Percentiles rank a stretch among this genome's conserved stretches.
Conservation (phyloP, 1,140 invertebrate species). For the Caenorhabditis latens region DNA sequence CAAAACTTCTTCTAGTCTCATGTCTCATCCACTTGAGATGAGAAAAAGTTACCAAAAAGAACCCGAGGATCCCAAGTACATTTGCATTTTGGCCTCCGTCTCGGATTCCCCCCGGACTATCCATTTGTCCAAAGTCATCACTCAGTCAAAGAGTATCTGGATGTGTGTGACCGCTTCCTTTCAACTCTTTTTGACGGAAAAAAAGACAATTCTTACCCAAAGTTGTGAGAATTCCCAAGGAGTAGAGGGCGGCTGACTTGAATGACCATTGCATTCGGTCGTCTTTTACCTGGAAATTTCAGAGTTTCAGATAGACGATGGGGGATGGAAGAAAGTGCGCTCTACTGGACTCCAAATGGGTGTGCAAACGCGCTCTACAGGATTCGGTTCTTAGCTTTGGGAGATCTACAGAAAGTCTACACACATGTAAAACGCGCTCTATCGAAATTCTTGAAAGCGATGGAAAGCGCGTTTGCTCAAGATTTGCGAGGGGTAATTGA, state of each 20-base stretch:
- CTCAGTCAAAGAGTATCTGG: slow-evolving; percentile 24
- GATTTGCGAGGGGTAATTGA: no score
- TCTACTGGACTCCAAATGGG: no score
- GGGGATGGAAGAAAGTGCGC: no score
- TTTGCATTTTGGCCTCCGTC: neutral
- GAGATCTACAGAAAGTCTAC: no score
- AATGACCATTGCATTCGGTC: slow-evolving; percentile 63
- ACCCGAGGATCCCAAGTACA: neutral
- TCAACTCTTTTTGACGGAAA: neutral
- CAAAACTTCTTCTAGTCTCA: slow-evolving; percentile 3
- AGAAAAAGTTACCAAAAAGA: neutral
- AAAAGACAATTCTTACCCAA: slow-evolving; percentile 64
- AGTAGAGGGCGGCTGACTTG: slow-evolving; percentile 73
- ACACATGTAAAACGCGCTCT: no score
- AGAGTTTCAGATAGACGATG: neutral
- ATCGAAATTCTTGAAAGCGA: no score
- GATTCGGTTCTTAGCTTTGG: no score
- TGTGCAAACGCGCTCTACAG: no score
- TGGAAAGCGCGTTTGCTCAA: no score
- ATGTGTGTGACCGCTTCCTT: neutral
- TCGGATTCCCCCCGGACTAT: neutral
- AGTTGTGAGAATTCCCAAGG: slow-evolving; percentile 74
- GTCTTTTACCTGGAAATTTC: slow-evolving; percentile 33
- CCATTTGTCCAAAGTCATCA: slow-evolving; percentile 48
- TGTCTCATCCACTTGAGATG: neutral